Conservation (phyloP, 92 coral and sea anemone species). For the Desmophyllum pertusum region DNA sequence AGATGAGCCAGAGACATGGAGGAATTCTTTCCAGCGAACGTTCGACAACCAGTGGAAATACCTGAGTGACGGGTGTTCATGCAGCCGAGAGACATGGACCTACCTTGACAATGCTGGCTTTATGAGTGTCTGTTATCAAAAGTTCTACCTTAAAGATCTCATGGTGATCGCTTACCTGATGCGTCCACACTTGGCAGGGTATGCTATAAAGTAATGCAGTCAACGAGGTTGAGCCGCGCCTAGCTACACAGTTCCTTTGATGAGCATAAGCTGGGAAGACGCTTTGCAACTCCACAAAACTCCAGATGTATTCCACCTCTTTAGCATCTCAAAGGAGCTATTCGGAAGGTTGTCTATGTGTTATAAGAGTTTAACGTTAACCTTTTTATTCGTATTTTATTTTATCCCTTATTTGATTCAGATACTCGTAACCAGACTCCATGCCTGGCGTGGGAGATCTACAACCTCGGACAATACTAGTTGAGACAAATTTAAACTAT, state of each 20-base stretch:
- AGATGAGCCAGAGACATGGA: conserved; percentile 79
- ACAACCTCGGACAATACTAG: too few species aligned
- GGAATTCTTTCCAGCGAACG: conserved; percentile 58
- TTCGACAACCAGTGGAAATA: conserved; percentile 84
- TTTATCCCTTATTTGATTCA: too few species aligned
- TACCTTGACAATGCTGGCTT: conserved; percentile 81
- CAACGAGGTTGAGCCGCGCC: neutral
- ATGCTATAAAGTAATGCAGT: conserved; percentile 68
- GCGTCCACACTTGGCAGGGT: conserved; percentile 84
- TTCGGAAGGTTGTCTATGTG: neutral
- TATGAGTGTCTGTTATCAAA: conserved; percentile 60
- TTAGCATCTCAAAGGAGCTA: neutral
- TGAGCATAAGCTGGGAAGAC: too few species aligned
- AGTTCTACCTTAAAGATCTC: conserved; percentile 59
- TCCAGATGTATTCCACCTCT: neutral
- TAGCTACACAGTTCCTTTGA: too few species aligned
- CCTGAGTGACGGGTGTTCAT: conserved; percentile 90
- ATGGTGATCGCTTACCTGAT: conserved; percentile 69
- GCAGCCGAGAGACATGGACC: conserved; percentile 65
- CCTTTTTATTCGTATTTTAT: too few species aligned
- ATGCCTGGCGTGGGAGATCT: too few species aligned
- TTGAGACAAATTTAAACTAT: too few species aligned
- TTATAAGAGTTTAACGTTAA: neutral
- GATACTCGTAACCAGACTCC: too few species aligned
- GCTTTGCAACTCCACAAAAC: neutral